phyloP scores from a whole-genome alignment of 2,888 invertebrate species.

The Ochlodes sylvanus region DNA sequence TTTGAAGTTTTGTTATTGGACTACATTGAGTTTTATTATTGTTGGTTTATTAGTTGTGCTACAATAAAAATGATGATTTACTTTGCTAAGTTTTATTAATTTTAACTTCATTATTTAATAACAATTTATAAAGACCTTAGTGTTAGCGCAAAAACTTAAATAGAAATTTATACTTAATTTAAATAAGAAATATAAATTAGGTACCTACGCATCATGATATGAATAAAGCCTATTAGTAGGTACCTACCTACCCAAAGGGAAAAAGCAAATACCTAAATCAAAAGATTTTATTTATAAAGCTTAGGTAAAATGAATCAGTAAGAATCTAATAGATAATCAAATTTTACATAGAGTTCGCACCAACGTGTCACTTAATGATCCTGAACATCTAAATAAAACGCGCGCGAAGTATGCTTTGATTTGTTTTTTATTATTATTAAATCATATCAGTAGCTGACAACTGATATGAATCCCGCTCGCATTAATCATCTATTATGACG shows the following conservation, averaged over 20 bases:
- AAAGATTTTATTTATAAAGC: no score
- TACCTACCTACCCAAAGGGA: no score
- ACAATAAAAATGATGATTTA: conserved; percentile 3
- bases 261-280: no score
- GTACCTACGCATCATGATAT: no score
- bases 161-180: no score
- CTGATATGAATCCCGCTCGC: conserved; percentile 68
- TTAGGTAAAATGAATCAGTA: no score
- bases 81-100: no score
- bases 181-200: neutral
- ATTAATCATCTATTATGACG: conserved; percentile 81
- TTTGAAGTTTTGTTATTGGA: conserved; percentile 61
- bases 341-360: neutral
- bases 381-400: conserved; percentile 18
- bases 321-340: no score
- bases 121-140: no score
- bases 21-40: conserved; percentile 41
- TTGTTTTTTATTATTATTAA: conserved; percentile 42
- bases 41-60: conserved; percentile 19
- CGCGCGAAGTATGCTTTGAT: conserved; percentile 6
- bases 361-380: conserved; percentile 19
- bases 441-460: conserved; percentile 81
- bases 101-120: no score
- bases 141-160: no score
- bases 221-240: no score